Conservation (phyloP, 1,140 invertebrate genomes). For the Aphaenogaster floridana region DNA sequence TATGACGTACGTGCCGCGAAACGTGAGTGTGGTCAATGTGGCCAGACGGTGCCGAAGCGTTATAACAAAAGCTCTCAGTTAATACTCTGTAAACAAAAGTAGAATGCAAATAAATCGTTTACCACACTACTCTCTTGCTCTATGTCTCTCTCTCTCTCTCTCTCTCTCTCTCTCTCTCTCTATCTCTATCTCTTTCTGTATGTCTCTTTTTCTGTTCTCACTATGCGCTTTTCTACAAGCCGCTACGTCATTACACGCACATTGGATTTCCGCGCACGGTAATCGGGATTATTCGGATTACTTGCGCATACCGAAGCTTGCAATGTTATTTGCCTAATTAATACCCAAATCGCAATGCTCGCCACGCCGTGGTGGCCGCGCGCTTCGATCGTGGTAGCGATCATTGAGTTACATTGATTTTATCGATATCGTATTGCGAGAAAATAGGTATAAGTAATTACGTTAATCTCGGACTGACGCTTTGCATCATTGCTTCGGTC, state of each 20-base stretch:
- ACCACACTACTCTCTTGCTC: conserved; percentile 62
- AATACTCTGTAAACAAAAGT: conserved; percentile 73
- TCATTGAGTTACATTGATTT: conserved; percentile 36
- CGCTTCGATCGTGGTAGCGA: conserved; percentile 24
- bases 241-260: conserved; percentile 16
- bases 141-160: conserved; percentile 39
- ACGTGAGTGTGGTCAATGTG: conserved; percentile 70
- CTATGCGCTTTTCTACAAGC: conserved; percentile 49
- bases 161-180: conserved; percentile 26
- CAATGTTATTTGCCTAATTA: conserved; percentile 40
- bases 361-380: too few relatives aligned
- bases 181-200: conserved; percentile 13
- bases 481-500: not conserved
- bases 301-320: not conserved
- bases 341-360: conserved; percentile 16
- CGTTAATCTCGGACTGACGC: conserved; percentile 8
- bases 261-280: conserved; percentile 26
- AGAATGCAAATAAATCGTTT: conserved; percentile 76
- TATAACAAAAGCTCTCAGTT: conserved; percentile 71
- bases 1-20: conserved; percentile 20
- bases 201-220: conserved; percentile 28
- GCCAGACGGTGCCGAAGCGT: conserved; percentile 61
- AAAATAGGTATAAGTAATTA: not conserved
- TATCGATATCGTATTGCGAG: conserved; percentile 31
- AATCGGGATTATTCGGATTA: conserved; percentile 27